Evolutionary conservation across 2,113 vertebrate genomes (phyloP).

Genomic region (Lophius piscatorius): DNA sequence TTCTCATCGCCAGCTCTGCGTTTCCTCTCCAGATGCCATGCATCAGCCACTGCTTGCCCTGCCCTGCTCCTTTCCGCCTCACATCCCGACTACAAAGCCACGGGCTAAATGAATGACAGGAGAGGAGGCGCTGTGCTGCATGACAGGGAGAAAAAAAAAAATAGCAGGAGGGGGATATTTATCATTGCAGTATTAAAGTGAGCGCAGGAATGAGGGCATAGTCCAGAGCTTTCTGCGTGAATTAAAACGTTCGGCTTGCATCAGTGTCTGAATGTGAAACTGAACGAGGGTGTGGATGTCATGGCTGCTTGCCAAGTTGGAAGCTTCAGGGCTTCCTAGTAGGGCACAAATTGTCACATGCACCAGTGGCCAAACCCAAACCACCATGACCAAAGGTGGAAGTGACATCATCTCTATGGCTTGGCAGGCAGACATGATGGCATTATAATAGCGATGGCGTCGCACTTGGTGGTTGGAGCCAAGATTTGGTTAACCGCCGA

Average conservation of each 20-base stretch:
- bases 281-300: slow-evolving; percentile 43
- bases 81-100: slow-evolving; percentile 69
- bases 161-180: slow-evolving; percentile 2
- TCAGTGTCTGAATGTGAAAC: slow-evolving; percentile 37
- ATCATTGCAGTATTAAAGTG: slow-evolving; percentile 34
- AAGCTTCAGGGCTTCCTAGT: slow-evolving; percentile 67
- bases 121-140: slow-evolving; percentile 23
- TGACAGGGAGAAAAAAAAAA: slow-evolving; percentile 19
- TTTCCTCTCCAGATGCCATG: slow-evolving; percentile 72
- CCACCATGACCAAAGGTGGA: slow-evolving; percentile 80
- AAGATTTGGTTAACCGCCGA: slow-evolving; percentile 70
- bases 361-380: slow-evolving; percentile 76
- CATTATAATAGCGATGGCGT: slow-evolving; percentile 76
- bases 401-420: slow-evolving; percentile 82
- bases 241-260: slow-evolving; percentile 45
- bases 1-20: slow-evolving; percentile 63
- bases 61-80: slow-evolving; percentile 50
- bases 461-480: slow-evolving; percentile 43
- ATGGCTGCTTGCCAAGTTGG: slow-evolving; percentile 64
- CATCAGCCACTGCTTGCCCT: slow-evolving; percentile 56
- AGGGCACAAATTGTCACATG: slow-evolving; percentile 78
- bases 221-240: slow-evolving; percentile 34
- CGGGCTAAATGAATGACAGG: slow-evolving; percentile 40
- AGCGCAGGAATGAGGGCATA: slow-evolving; percentile 32
- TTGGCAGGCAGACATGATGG: slow-evolving; percentile 75